Conservation (phyloP, 2,113 vertebrate genomes). For the Agelaius tricolor region DNA sequence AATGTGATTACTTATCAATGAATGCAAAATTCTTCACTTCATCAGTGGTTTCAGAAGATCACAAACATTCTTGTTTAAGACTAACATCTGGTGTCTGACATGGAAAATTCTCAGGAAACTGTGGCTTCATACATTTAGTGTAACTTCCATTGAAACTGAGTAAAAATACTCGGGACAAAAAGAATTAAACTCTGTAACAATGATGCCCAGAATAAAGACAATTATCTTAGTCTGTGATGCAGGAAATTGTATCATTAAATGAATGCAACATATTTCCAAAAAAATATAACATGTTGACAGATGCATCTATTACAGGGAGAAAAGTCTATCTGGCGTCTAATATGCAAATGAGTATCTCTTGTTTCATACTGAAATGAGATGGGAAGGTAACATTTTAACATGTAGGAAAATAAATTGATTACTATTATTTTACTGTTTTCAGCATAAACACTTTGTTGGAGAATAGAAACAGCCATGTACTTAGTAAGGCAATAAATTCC, state of each 20-base stretch:
- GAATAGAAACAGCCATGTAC: neutral
- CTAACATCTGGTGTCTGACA: conserved; percentile 63
- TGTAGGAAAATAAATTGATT: neutral
- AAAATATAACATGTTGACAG: neutral
- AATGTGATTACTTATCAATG: conserved; percentile 43
- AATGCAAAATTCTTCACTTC: conserved; percentile 60
- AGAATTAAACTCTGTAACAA: neutral
- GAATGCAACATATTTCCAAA: neutral
- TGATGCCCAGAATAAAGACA: neutral
- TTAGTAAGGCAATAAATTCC: neutral
- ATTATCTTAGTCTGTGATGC: neutral
- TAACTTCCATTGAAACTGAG: conserved; percentile 65
- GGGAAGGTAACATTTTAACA: neutral
- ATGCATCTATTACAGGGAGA: neutral
- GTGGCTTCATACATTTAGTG: conserved; percentile 55
- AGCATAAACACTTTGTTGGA: neutral
- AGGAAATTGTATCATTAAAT: neutral
- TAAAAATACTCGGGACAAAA: conserved; percentile 35
- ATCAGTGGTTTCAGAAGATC: conserved; percentile 32
- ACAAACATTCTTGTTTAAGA: conserved; percentile 64
- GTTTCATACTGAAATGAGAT: neutral
- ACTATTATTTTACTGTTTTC: neutral
- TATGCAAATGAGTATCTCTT: neutral
- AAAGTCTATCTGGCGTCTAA: neutral
- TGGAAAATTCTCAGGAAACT: conserved; percentile 71